A percentile compares a stretch with the other conserved stretches of the same genome.
These are phyloP conservation scores for Notothenia rossii DNA, from an alignment of 2,113 vertebrate species.

Conservation along the genomic window DNA sequence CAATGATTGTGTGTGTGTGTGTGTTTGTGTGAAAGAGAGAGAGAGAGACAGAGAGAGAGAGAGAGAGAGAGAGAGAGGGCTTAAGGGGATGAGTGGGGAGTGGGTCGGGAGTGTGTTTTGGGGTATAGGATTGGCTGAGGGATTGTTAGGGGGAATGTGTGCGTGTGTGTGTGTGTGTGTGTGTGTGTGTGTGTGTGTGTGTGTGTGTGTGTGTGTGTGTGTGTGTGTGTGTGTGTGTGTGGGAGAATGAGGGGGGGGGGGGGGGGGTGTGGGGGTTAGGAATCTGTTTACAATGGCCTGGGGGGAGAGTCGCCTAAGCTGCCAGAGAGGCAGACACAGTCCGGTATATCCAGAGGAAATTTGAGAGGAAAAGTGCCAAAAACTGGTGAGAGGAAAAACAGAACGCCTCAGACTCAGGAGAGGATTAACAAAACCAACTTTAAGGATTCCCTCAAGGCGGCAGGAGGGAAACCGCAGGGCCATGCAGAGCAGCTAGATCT, in stretches of 20 bases:
- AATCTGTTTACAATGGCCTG: constrained; percentile 81
- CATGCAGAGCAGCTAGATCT: neutral
- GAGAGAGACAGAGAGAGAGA: neutral
- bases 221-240: too few relatives aligned
- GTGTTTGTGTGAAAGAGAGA: constrained; percentile 31
- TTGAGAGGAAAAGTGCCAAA: neutral
- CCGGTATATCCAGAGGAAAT: constrained; percentile 18
- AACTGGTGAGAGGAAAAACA: neutral
- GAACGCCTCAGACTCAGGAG: neutral
- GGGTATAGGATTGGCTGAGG: constrained; percentile 72
- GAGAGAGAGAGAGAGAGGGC: constrained; percentile 23
- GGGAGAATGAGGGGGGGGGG: constrained; percentile 44
- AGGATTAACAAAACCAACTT: constrained; percentile 36
- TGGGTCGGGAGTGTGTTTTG: constrained; percentile 62
- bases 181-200: too few relatives aligned
- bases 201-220: too few relatives aligned
- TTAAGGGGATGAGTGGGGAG: constrained; percentile 47
- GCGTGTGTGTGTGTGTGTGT: constrained; percentile 27
- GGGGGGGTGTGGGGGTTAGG: constrained; percentile 60
- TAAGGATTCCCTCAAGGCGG: constrained; percentile 14
- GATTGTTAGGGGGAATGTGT: constrained; percentile 38
- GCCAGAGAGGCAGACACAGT: constrained; percentile 46
- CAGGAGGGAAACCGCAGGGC: too few relatives aligned
- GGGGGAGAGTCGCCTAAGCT: constrained; percentile 63
- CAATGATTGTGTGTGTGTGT: too few relatives aligned